Evolutionary conservation across 2,113 vertebrate genomes (phyloP), one percentile per base, ranked within the genome.

Genomic region (Oplegnathus fasciatus): DNA sequence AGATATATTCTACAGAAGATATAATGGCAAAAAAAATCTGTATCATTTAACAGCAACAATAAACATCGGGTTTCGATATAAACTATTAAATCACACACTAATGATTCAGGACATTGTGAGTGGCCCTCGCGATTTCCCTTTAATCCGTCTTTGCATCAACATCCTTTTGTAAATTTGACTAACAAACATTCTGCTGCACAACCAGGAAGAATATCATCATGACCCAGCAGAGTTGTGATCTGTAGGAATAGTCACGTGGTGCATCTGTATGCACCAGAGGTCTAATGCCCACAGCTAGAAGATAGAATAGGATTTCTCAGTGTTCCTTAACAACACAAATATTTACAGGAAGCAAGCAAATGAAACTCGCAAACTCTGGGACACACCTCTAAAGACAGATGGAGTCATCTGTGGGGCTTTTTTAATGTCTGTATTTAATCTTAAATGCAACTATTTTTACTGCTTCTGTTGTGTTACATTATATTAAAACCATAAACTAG

Each of bases 241-340:
- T 54, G 73, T 15, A 42, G 74, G 50, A 65, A 13, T 4, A 30
- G 54, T n/a, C n/a, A 13, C 24, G 46, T n/a, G n/a, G n/a, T n/a
- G n/a, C 34, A n/a, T 40, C 57, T 77, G 54, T 80, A 54, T 55
- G 40, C 44, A 65, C 20, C 64, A 58, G 1, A 76, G 14, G n/a
- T 66, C 54, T 24, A 14, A 24, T 28, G 22, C 55, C 10, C 69
- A 65, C 5, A 74, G 9, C 67, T 14, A 81, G 30, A 70, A 42
- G 80, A 69, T 67, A 54, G 26, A 86, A 74, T 9, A 55, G 2
- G 44, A 76, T 75, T 76, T 52, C 48, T 68, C 22, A 81, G 44
- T 64, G 70, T 76, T 75, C 9, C 83, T 77, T 65, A 78, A 85
- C 66, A 89, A 82, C 68, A 77, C 75, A 92, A 86, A 92, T 86